Base-by-base conservation (phyloP, 2,113 vertebrate genomes). In the Pomatostomus ruficeps region DNA sequence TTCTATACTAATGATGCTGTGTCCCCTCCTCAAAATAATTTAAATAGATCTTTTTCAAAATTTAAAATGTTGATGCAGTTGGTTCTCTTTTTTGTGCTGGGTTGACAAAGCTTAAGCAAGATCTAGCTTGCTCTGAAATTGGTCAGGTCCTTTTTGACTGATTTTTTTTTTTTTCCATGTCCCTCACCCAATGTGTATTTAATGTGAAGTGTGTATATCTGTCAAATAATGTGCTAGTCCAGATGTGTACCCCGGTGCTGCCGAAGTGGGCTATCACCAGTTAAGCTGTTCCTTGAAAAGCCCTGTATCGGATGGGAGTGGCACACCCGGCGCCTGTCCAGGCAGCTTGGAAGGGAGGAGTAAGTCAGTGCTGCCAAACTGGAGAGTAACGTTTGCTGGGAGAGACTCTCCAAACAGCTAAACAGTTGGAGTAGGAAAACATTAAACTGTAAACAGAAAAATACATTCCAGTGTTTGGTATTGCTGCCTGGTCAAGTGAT, bases 271-370 rank as follows among this genome's bases (percentile, higher is more conserved):
- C 71, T 89, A 7, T 29, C 12, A 2, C 2, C 29, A 8, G 24
- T 52, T 21, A 11, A 45, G 74, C 70, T 1, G 4, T 19, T 48
- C 71, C 58, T 76, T 68, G 2, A 0, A 46, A 23, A 59, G 65
- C 74, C 9, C 51, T 0, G 1, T 7, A 2, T 65, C 0, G 1
- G 59, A 51, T 84, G 68, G 95, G 90, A 89, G 55, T 36, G 71
- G 75, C 65, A 16, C 29, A 4, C 18, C 48, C 6, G 3, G 46
- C 3, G 5, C 36, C 54, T 52, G 58, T 26, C 45, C 80, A 22
- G 80, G 80, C 85, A 70, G 72, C 66, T 38, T 92, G 77, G 61
- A 40, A 90, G 93, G 91, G 91, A 93, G 91, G 66, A 21, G 45
- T 31, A 3, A 22, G 43, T 42, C 28, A 12, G 57, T 48, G 61